Evolutionary conservation across 2,888 invertebrate genomes (phyloP).

Genomic region (Tipula vernalis): DNA sequence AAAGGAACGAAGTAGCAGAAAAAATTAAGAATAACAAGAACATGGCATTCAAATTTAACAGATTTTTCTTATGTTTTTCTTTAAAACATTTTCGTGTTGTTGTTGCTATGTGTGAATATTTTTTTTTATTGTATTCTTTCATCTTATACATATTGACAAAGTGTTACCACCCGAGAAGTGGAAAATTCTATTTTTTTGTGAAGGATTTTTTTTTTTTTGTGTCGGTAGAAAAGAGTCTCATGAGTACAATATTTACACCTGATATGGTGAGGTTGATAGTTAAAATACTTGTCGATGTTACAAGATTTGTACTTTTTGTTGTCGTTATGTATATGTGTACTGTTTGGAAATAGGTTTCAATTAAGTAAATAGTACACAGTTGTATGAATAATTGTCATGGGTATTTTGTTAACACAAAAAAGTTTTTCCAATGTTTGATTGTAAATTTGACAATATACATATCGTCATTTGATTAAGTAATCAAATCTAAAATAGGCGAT

Average conservation of each 20-base stretch:
- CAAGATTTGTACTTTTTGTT: background rate
- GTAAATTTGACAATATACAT: background rate
- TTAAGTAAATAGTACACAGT: background rate
- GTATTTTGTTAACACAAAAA: background rate
- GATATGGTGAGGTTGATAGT: background rate
- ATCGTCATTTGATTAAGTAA: background rate
- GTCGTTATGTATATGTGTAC: background rate
- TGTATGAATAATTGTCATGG: background rate
- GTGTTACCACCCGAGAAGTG: background rate
- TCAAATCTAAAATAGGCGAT: background rate
- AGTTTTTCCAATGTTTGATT: background rate
- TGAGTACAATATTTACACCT: background rate
- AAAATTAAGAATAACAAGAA: background rate
- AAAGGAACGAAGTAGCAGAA: background rate
- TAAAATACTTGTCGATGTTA: background rate
- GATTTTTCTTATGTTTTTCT: background rate
- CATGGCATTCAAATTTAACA: background rate
- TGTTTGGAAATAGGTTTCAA: background rate
- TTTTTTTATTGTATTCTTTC: background rate
- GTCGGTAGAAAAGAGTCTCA: background rate
- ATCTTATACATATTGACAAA: background rate
- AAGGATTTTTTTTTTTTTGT: background rate
- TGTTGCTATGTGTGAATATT: background rate
- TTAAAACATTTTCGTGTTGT: background rate
- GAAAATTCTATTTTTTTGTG: background rate